These are phyloP conservation scores for Macrobrachium nipponense DNA, from an alignment of 1,140 invertebrate species.

Conservation along the genomic window DNA sequence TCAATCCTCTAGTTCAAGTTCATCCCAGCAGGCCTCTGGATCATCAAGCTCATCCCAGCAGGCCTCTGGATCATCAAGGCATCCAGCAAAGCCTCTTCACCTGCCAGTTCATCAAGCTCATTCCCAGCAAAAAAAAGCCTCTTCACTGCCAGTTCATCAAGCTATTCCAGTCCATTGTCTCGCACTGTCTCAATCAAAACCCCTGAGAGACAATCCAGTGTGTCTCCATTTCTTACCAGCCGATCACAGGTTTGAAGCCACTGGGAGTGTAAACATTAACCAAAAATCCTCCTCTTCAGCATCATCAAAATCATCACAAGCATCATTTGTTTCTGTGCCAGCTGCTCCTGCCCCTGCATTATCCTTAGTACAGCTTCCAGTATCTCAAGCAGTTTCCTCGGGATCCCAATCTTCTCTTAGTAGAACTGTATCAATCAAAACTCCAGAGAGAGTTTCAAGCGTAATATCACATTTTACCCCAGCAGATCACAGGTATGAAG, in stretches of 20 bases:
- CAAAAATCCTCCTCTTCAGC: background rate
- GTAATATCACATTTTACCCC: constrained; percentile 59
- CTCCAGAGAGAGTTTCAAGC: constrained; percentile 37
- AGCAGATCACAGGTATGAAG: constrained; percentile 55
- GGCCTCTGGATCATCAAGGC: no score
- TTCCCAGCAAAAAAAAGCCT: no score
- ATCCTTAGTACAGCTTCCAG: background rate
- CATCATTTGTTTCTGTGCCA: background rate
- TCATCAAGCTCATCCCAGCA: no score
- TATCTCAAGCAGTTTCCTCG: background rate
- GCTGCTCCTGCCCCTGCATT: constrained; percentile 19
- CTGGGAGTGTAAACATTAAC: constrained; percentile 26
- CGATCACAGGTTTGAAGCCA: constrained; percentile 38
- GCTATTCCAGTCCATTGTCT: background rate
- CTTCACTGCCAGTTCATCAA: background rate
- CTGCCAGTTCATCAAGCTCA: background rate
- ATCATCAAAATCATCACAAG: background rate
- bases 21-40: no score
- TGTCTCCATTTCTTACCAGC: constrained; percentile 39
- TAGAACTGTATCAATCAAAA: constrained; percentile 50
- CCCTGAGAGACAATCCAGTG: constrained; percentile 5
- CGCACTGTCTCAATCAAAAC: constrained; percentile 41
- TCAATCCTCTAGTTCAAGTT: no score
- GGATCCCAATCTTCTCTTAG: constrained; percentile 21
- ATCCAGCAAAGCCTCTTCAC: no score